Evolutionary conservation across 2,113 vertebrate genomes (phyloP).

Genomic region (Varanus komodoensis): DNA sequence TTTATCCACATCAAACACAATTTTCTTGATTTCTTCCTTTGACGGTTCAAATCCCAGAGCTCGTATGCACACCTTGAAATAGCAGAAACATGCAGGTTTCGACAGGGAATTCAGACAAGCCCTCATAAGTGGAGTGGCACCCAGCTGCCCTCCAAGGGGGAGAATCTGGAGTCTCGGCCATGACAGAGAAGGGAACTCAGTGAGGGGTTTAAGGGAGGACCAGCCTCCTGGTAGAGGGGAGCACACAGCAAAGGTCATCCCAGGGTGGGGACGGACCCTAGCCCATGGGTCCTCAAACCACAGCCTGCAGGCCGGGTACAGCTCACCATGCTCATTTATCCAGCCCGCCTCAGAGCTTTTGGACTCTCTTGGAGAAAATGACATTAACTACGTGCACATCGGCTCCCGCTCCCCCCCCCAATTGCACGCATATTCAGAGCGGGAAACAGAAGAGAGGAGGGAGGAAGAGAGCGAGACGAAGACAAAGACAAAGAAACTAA

Average conservation of each 20-base stretch:
- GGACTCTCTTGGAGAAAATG: no score
- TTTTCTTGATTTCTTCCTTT: neutral
- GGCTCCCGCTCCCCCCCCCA: no score
- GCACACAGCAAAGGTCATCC: no score
- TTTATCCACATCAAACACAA: slow-evolving; percentile 11
- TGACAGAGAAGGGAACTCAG: neutral
- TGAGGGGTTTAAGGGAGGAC: neutral
- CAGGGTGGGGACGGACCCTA: neutral
- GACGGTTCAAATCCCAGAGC: slow-evolving; percentile 27
- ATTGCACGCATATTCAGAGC: no score
- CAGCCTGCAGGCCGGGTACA: no score
- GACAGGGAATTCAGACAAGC: neutral
- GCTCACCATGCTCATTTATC: no score
- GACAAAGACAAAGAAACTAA: no score
- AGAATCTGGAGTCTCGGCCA: neutral
- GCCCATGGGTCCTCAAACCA: neutral
- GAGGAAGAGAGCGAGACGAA: no score
- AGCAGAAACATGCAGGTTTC: neutral
- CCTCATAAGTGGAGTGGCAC: neutral
- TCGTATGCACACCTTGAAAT: slow-evolving; percentile 4
- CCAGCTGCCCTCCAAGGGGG: no score
- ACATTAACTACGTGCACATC: no score
- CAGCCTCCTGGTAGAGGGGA: neutral
- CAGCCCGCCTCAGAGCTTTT: no score
- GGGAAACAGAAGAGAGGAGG: no score